Evolutionary conservation across 2,797 vertebrate species (phyloP).

Genomic region (Halcyon smyrnensis): DNA sequence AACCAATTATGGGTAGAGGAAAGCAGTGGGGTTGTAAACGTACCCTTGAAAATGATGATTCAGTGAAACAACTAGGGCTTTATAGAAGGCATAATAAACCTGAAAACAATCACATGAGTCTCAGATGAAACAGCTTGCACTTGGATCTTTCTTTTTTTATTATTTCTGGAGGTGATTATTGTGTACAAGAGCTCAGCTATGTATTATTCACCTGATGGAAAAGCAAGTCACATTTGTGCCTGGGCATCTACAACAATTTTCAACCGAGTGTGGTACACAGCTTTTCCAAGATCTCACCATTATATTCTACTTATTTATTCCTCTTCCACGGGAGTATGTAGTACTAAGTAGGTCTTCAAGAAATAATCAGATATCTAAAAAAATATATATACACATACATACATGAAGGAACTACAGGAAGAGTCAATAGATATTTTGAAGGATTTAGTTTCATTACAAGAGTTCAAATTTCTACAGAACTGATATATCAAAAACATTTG

Average conservation of each 20-base stretch:
- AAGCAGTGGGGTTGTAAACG: fast-evolving
- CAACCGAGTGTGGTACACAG: background rate
- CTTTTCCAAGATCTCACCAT: background rate
- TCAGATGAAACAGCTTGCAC: background rate
- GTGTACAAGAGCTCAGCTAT: background rate
- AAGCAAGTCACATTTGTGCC: background rate
- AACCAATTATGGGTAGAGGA: background rate
- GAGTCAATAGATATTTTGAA: background rate
- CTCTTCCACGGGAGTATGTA: background rate
- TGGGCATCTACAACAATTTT: background rate
- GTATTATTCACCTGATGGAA: background rate
- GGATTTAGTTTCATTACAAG: background rate
- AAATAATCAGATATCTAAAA: background rate
- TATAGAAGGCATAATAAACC: background rate
- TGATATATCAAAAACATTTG: background rate
- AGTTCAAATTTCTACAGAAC: background rate
- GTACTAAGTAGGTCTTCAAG: background rate
- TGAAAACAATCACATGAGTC: background rate
- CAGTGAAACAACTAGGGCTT: background rate
- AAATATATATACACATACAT: background rate
- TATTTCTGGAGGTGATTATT: too few species aligned
- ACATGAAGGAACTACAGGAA: background rate
- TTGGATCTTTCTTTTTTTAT: too few species aligned
- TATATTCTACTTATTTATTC: background rate
- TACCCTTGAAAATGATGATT: background rate